phyloP scores from a whole-genome alignment of 2,113 vertebrate genomes.

The Holacanthus passer region DNA sequence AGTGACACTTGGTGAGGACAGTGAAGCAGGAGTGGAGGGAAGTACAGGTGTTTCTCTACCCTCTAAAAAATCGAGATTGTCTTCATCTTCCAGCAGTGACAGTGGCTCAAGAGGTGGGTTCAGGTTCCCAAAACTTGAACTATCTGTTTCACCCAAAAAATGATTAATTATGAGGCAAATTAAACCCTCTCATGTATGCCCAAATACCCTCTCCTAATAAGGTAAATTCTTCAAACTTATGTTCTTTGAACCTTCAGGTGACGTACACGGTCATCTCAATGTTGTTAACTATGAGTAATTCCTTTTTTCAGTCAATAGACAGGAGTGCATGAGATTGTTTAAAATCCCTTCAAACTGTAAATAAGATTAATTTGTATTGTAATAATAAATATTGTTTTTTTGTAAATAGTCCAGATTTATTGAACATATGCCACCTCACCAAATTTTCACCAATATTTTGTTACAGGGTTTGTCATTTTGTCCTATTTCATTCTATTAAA shows the following conservation, averaged over 20 bases:
- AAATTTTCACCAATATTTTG: slow-evolving; percentile 53
- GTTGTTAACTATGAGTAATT: slow-evolving; percentile 35
- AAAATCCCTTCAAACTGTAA: slow-evolving; percentile 84
- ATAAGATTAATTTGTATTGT: slow-evolving; percentile 87
- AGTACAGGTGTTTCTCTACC: slow-evolving; percentile 79
- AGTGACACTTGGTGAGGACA: slow-evolving; percentile 89
- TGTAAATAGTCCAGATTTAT: slow-evolving; percentile 87
- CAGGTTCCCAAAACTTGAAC: slow-evolving; percentile 85
- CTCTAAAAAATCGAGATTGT: slow-evolving; percentile 87
- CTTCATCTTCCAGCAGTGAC: slow-evolving; percentile 92
- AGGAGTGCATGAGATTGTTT: slow-evolving; percentile 76
- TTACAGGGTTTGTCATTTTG: slow-evolving; percentile 62
- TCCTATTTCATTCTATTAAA: slow-evolving; percentile 64
- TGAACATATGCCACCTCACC: slow-evolving; percentile 70
- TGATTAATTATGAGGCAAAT: slow-evolving; percentile 73
- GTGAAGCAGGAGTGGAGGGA: slow-evolving; percentile 78
- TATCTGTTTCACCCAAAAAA: slow-evolving; percentile 89
- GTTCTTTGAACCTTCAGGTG: slow-evolving; percentile 14
- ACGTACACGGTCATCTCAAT: slow-evolving; percentile 63
- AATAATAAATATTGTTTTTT: slow-evolving; percentile 81
- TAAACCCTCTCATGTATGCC: slow-evolving; percentile 52
- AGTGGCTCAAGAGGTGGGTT: slow-evolving; percentile 87
- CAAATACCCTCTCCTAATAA: slow-evolving; percentile 37
- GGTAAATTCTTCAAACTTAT: slow-evolving; percentile 6
- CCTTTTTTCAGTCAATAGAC: slow-evolving; percentile 37